Percentiles rank a stretch among this genome's conserved stretches.
Evolutionary conservation across 1,140 invertebrate genomes (phyloP).

Genomic region (Palaemon carinicauda): DNA sequence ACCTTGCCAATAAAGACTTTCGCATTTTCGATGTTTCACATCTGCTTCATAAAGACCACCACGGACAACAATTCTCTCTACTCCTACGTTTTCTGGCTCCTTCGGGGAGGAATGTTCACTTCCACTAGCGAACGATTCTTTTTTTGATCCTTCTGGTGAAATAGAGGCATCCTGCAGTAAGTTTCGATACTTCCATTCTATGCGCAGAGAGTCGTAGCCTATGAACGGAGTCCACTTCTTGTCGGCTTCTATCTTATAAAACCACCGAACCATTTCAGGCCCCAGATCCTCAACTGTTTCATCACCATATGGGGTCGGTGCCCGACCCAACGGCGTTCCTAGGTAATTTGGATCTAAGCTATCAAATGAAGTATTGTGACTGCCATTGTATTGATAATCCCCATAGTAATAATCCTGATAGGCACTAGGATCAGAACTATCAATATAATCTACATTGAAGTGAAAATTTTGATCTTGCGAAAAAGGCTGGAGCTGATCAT

Average conservation of each 20-base stretch:
- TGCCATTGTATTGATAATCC: conserved; percentile 34
- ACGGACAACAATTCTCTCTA: conserved; percentile 69
- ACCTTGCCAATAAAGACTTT: conserved; percentile 78
- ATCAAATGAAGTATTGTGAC: conserved; percentile 12
- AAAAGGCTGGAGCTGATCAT: conserved; percentile 17
- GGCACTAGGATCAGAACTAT: conserved; percentile 16
- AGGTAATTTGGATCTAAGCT: conserved; percentile 42
- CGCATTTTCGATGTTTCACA: conserved; percentile 72
- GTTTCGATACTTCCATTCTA: conserved; percentile 72
- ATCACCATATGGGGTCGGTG: conserved; percentile 53
- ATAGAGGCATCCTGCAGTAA: conserved; percentile 59
- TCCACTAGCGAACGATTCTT: background rate
- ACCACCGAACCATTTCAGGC: conserved; percentile 75
- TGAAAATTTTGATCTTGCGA: conserved; percentile 36
- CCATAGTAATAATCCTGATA: conserved; percentile 45
- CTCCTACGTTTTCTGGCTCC: conserved; percentile 59
- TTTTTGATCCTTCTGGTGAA: conserved; percentile 45
- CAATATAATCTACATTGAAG: conserved; percentile 37
- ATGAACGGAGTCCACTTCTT: conserved; percentile 77
- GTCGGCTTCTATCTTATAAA: conserved; percentile 73
- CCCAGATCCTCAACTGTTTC: conserved; percentile 66
- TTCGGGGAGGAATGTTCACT: conserved; percentile 1
- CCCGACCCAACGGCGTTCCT: background rate
- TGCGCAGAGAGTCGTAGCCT: conserved; percentile 77
- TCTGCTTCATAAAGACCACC: conserved; percentile 79